Evolutionary conservation across 2,113 vertebrate species (phyloP), one percentile per base, ranked within the genome.

Genomic region (Xiphorhynchus elegans): DNA sequence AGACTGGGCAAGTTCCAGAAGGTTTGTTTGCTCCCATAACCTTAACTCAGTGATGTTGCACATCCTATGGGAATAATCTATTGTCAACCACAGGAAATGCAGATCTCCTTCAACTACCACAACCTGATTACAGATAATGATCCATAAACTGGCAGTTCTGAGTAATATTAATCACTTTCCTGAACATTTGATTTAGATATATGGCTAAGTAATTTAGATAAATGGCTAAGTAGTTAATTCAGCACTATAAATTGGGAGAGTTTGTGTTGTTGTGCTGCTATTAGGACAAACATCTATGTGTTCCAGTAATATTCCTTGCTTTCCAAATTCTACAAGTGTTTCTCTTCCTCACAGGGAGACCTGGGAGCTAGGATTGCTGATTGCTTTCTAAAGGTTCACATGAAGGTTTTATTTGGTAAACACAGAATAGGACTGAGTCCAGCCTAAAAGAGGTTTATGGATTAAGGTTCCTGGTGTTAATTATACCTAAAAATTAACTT

Each of bases 61-160:
- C 16, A 58, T 93, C 90, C 69, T 82, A 89, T 2, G 1, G 89
- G 86, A 96, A 94, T 90, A 94, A 96, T 69, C 86, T 86, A 94
- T 93, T 90, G 96, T 93, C 62, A 90, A 0, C 69, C 58, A 58
- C 86, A 96, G 96, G 96, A 97, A 96, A 92, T 11, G 42, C 42
- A 69, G 62, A 78, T 62, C 79, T 93, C 4, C 1, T 79, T 82
- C 52, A 78, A 24, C 56, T 33, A 24, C 66, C 37, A 82, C 83
- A 68, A 72, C 58, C 60, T 42, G 64, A 42, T 76, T 92, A 35
- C 83, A 89, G 69, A 90, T 83, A 95, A 64, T 92, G 82, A 92
- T 60, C 90, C 92, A 86, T 33, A 33, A 84, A 70, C 31, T 55
- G 23, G 60, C 44, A 78, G 17, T 78, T 94, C 86, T 95, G 84